These are phyloP conservation scores for Momotus momota DNA, from an alignment of 2,797 vertebrate genomes.

Conservation along the genomic window DNA sequence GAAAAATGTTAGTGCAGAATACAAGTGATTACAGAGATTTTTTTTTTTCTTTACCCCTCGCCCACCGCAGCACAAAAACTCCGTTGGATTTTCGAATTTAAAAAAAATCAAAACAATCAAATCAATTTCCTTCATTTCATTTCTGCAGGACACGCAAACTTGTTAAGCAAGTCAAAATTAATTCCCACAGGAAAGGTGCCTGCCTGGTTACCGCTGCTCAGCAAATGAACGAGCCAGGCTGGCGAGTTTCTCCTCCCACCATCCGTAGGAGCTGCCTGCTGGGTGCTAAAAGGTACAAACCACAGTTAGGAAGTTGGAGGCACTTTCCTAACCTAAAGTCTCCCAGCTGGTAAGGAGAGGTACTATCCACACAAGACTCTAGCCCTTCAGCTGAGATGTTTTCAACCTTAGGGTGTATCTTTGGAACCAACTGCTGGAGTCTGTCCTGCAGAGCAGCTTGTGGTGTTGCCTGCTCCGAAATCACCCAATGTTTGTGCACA, in stretches of 20 bases:
- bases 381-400: background rate
- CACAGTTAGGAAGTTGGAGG: background rate
- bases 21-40: background rate
- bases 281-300: background rate
- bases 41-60: no score
- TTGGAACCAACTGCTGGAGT: conserved; percentile 66
- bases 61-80: background rate
- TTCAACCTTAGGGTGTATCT: background rate
- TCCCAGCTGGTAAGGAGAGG: background rate
- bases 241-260: background rate
- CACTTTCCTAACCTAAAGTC: background rate
- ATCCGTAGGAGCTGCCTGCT: background rate
- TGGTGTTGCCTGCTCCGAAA: conserved; percentile 87
- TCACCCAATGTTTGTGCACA: conserved; percentile 87
- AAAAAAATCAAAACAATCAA: background rate
- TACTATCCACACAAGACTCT: background rate
- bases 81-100: background rate
- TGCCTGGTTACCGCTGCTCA: background rate
- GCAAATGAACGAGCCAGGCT: background rate
- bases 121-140: background rate
- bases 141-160: background rate
- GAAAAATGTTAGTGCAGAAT: background rate
- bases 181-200: background rate
- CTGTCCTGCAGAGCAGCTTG: conserved; percentile 90
- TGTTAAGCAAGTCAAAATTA: background rate